Conservation (phyloP, 2,888 invertebrate genomes). For the Diadegma fenestrale region DNA sequence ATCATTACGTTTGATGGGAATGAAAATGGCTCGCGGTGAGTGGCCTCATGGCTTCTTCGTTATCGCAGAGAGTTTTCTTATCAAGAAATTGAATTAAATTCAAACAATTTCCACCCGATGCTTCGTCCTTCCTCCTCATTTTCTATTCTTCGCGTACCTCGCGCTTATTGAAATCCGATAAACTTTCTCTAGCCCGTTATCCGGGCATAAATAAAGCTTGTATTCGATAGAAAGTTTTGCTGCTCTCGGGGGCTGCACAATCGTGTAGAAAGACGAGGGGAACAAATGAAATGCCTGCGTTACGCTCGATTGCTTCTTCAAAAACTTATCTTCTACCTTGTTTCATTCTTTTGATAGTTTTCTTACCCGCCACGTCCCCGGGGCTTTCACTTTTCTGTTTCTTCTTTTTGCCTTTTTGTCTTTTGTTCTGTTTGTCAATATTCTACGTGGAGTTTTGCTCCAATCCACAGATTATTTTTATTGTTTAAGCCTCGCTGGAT, state of each 20-base stretch:
- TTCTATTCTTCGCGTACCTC: not conserved
- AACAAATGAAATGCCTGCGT: conserved; percentile 12
- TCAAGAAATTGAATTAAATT: conserved; percentile 44
- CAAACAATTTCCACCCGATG: conserved; percentile 42
- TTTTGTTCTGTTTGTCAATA: conserved; percentile 4
- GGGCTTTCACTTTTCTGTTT: conserved; percentile 8
- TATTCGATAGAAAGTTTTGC: conserved; percentile 27
- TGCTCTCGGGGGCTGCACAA: not conserved
- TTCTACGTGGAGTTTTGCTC: not conserved
- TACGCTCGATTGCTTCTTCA: conserved; percentile 32
- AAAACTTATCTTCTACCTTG: conserved; percentile 33
- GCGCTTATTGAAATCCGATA: conserved; percentile 56
- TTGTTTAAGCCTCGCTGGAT: conserved; percentile 24
- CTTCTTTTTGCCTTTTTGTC: not conserved
- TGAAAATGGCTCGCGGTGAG: conserved; percentile 62
- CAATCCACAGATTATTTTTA: conserved; percentile 7
- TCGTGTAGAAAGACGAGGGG: not conserved
- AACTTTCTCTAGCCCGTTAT: conserved; percentile 23
- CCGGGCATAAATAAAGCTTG: conserved; percentile 41
- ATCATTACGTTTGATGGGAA: conserved; percentile 34
- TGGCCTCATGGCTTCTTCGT: conserved; percentile 30
- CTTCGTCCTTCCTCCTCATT: not conserved
- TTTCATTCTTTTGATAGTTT: conserved; percentile 22
- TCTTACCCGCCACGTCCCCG: conserved; percentile 1
- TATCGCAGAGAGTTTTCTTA: not conserved